phyloP scores from a whole-genome alignment of 2,113 vertebrate genomes.

The Dunckerocampus dactyliophorus region DNA sequence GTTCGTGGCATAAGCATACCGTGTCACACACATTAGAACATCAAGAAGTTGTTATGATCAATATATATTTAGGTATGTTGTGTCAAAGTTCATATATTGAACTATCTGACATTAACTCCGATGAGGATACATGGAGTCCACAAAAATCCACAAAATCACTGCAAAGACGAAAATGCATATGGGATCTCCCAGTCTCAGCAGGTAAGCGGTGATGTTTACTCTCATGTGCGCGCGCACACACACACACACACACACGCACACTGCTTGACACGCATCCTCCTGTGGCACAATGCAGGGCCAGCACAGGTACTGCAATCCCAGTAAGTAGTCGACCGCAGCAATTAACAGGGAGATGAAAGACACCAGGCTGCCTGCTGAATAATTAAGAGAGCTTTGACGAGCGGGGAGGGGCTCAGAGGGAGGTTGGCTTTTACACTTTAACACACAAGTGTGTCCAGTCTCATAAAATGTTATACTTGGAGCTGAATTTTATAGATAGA shows the following conservation, averaged over 20 bases:
- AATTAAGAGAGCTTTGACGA: slow-evolving; percentile 71
- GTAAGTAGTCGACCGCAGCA: slow-evolving; percentile 67
- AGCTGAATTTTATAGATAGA: slow-evolving; percentile 5
- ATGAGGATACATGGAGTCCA: too few relatives aligned
- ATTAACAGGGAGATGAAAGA: slow-evolving; percentile 75
- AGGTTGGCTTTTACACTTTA: slow-evolving; percentile 30
- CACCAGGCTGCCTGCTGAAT: slow-evolving; percentile 67
- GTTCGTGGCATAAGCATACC: too few relatives aligned
- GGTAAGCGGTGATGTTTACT: slow-evolving; percentile 6
- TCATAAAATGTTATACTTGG: slow-evolving; percentile 19
- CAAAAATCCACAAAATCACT: not conserved
- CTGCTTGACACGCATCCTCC: slow-evolving; percentile 32
- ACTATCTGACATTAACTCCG: not conserved
- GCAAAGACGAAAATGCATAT: not conserved
- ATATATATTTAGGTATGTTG: too few relatives aligned
- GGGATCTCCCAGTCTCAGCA: not conserved
- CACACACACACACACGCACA: slow-evolving; percentile 4
- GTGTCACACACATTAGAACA: too few relatives aligned
- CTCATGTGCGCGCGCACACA: slow-evolving; percentile 1
- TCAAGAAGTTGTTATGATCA: too few relatives aligned
- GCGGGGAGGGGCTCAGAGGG: slow-evolving; percentile 45
- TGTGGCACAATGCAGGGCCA: slow-evolving; percentile 38
- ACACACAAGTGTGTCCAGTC: slow-evolving; percentile 33
- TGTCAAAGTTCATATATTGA: not conserved
- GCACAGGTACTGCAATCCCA: slow-evolving; percentile 55